phyloP scores from a whole-genome alignment of 2,888 invertebrate species.

The Phymatocera aterrima region DNA sequence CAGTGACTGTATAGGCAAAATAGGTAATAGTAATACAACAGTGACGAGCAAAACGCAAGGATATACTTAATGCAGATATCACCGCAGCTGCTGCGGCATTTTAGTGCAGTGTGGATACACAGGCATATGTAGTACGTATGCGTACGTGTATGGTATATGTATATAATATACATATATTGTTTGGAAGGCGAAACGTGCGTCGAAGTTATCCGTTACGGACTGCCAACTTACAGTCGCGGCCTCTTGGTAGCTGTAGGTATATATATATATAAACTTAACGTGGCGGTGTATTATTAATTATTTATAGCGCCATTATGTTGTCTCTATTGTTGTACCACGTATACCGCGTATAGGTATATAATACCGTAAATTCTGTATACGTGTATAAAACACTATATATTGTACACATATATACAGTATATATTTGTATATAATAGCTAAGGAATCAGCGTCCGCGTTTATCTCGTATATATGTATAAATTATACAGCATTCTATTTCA shows the following conservation, averaged over 20 bases:
- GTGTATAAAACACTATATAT: neutral
- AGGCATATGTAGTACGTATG: too few relatives aligned
- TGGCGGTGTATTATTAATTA: conserved; percentile 68
- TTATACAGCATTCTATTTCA: neutral
- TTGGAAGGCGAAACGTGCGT: conserved; percentile 38
- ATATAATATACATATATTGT: too few relatives aligned
- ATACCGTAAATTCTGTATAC: neutral
- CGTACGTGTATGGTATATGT: too few relatives aligned
- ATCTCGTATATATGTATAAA: neutral
- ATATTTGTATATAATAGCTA: neutral
- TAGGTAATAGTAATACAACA: neutral
- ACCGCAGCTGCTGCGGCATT: neutral
- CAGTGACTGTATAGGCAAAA: neutral
- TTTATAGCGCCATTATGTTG: conserved; percentile 71
- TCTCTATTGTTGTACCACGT: conserved; percentile 62
- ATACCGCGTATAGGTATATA: neutral
- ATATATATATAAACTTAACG: conserved; percentile 50
- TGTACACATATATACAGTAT: neutral
- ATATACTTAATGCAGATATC: conserved; percentile 11
- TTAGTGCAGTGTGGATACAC: too few relatives aligned
- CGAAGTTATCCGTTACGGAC: conserved; percentile 36
- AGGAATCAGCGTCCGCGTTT: too few relatives aligned
- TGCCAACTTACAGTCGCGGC: neutral
- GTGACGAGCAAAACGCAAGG: neutral
- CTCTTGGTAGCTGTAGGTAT: conserved; percentile 29